Evolutionary conservation across 2,888 invertebrate species (phyloP).

Genomic region (Nesidiocoris tenuis): DNA sequence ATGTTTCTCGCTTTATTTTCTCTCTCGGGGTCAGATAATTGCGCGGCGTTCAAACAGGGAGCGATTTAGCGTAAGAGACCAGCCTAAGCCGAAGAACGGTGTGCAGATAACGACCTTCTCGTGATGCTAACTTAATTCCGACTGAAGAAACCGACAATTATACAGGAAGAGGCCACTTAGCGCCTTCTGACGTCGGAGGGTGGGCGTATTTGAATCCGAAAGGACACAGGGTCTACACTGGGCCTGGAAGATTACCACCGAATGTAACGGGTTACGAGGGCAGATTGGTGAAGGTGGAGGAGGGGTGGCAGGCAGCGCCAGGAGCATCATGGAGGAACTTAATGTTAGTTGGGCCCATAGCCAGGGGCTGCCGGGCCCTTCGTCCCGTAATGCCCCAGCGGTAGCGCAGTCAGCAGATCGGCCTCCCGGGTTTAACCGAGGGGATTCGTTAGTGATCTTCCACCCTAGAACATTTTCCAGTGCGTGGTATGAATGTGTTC

Average conservation of each 20-base stretch:
- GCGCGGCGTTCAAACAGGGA: not conserved
- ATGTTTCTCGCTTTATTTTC: not conserved
- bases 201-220: not conserved
- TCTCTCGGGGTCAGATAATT: not conserved
- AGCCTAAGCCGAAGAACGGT: not conserved
- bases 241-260: not conserved
- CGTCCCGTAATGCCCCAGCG: not conserved
- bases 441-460: not conserved
- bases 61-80: not conserved
- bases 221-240: not conserved
- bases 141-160: conserved; percentile 13
- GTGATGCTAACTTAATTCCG: conserved; percentile 20
- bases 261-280: not conserved
- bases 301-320: no score
- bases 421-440: not conserved
- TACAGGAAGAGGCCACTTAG: conserved; percentile 19
- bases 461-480: not conserved
- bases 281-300: no score
- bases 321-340: not conserved
- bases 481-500: not conserved
- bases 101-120: conserved; percentile 26
- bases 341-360: not conserved
- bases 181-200: not conserved
- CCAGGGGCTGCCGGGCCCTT: not conserved
- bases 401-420: not conserved